A percentile compares a stretch with the other conserved stretches of the same genome.
These are phyloP conservation scores for Phlogophora meticulosa DNA, from an alignment of 2,888 invertebrate species.

Conservation along the genomic window DNA sequence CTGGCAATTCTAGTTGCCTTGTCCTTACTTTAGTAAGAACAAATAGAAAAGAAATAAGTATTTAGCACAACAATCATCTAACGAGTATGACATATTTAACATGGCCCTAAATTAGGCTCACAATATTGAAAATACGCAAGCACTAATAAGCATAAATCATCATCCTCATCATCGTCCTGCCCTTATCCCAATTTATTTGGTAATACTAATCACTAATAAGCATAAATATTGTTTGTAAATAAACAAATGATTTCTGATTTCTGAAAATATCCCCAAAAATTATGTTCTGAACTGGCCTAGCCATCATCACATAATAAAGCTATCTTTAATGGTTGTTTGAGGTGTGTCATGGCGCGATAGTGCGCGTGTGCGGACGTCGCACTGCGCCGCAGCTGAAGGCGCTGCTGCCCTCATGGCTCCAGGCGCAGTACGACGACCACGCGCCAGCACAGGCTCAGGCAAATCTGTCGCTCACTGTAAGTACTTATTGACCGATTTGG, in stretches of 20 bases:
- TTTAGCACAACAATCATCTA: too few species aligned
- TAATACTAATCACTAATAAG: too few species aligned
- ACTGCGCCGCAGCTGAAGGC: conserved; percentile 95
- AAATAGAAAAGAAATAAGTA: too few species aligned
- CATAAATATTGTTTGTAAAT: too few species aligned
- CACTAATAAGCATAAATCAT: too few species aligned
- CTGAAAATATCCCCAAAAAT: too few species aligned
- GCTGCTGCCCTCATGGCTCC: conserved; percentile 96
- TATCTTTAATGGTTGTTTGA: conserved; percentile 75
- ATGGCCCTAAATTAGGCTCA: background rate
- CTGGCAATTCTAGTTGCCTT: too few species aligned
- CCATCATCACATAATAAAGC: background rate
- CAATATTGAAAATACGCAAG: background rate
- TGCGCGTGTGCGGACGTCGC: conserved; percentile 92
- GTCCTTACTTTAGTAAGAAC: too few species aligned
- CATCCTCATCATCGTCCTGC: too few species aligned
- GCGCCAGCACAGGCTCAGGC: conserved; percentile 92
- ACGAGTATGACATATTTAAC: too few species aligned
- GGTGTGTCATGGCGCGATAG: conserved; percentile 93
- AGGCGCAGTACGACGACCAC: conserved; percentile 96
- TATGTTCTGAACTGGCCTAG: background rate
- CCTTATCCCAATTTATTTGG: too few species aligned
- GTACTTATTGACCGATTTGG: background rate
- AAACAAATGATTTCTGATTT: too few species aligned
- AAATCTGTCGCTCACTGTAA: conserved; percentile 69